Base-by-base conservation (phyloP, 1,140 invertebrate species). In the Zeugodacus cucurbitae region DNA sequence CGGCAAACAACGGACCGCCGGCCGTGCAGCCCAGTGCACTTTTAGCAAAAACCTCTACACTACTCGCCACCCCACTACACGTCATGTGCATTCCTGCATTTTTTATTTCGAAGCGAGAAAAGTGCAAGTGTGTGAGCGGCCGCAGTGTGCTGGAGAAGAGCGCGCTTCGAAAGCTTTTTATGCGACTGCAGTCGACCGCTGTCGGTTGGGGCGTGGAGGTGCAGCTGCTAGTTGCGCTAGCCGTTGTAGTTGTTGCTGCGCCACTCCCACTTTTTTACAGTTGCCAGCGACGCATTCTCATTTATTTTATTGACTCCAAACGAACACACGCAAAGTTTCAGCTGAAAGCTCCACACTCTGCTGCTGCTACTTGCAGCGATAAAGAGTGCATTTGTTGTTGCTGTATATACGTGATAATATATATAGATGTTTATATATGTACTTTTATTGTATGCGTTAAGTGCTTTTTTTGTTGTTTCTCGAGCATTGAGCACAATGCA, bases 401-500 rank as follows among this genome's bases (percentile, higher is more conserved):
- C 34, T 74, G 20, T 14, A 3, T 17, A 37, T 41, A n/a, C 4
- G 7, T 74, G n/a, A n/a, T n/a, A n/a, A 74, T 32, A 70, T 70
- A 37, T 17, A 1, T 70, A 37, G 4, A 22, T 70, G 37, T 37
- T 3, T 67, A 34, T 29, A 34, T 78, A 7, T n/a, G 22, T 44
- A n/a, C 8, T 54, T 78, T 26, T 20, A 41, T 34, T 22, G 44
- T 29, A 41, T 82, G n/a, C 70, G 22, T 41, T 82, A 8, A 44
- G 22, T 82, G 22, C 10, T n/a, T 82, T 41, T n/a, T 82, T 41
- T 82, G 20, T 48, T 41, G 14, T 67, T 82, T 87, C 87, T 82
- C 74, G 89, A 89, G 88, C 88, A 90, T 90, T 88, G n/a, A n/a
- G 91, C 88, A 89, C 90, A 90, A 89, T 90, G 90, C 90, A 90